These are phyloP conservation scores for Eulithis prunata DNA, from an alignment of 2,888 invertebrate species.

Conservation along the genomic window DNA sequence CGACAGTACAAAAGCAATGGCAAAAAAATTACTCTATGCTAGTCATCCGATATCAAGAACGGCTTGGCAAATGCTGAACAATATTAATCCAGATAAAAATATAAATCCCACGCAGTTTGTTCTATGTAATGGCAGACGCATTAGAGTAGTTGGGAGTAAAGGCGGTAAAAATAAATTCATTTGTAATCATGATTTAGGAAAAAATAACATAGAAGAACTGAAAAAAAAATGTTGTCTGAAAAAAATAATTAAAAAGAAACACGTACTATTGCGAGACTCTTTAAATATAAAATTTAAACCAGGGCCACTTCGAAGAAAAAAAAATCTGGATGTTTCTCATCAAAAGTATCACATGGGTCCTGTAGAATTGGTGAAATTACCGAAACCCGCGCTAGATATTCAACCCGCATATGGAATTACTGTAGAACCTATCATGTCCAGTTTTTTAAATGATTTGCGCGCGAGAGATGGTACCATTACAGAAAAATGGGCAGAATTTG, in stretches of 20 bases:
- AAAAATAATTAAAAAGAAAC: constrained; percentile 29
- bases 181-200: constrained; percentile 57
- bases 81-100: constrained; percentile 67
- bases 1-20: constrained; percentile 63
- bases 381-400: constrained; percentile 78
- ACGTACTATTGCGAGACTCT: constrained; percentile 61
- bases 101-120: constrained; percentile 63
- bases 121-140: constrained; percentile 65
- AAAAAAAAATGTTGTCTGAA: constrained; percentile 9
- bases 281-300: constrained; percentile 79
- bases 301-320: constrained; percentile 83
- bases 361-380: constrained; percentile 74
- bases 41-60: constrained; percentile 64
- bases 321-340: constrained; percentile 68
- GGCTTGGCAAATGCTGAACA: constrained; percentile 76
- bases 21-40: constrained; percentile 60
- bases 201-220: constrained; percentile 35
- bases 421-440: constrained; percentile 70
- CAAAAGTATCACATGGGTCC: constrained; percentile 74
- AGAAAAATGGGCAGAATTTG: constrained; percentile 82
- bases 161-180: constrained; percentile 70
- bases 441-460: constrained; percentile 68
- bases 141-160: constrained; percentile 68
- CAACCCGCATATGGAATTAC: constrained; percentile 73
- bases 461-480: constrained; percentile 70